Percentiles rank a stretch among this genome's conserved stretches.
phyloP scores from a whole-genome alignment of 2,113 vertebrate species.

The Piprites chloris region DNA sequence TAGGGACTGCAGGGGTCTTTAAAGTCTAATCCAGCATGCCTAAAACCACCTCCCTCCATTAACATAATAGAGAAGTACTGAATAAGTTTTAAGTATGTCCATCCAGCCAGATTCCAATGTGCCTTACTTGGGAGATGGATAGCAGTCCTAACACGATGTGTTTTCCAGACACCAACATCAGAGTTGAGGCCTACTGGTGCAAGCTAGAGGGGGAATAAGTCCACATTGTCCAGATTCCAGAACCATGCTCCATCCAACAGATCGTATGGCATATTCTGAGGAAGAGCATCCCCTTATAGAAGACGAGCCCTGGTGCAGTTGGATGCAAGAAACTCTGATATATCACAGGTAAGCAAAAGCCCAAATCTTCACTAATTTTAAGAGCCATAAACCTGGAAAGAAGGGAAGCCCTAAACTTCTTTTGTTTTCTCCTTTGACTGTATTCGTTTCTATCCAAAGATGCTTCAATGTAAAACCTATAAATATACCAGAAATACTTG shows the following conservation, averaged over 20 bases:
- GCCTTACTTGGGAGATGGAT: not conserved
- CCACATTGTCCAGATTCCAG: not conserved
- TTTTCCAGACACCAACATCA: not conserved
- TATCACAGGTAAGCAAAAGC: not conserved
- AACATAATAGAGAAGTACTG: not conserved
- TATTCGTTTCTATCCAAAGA: not conserved
- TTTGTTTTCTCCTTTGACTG: not conserved
- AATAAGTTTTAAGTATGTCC: not conserved
- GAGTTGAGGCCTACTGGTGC: not conserved
- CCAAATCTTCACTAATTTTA: not conserved
- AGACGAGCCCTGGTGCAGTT: not conserved
- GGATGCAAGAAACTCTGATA: not conserved
- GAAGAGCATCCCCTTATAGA: not conserved
- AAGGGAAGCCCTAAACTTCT: not conserved
- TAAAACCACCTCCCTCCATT: not conserved
- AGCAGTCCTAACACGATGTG: not conserved
- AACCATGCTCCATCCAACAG: not conserved
- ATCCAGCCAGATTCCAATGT: not conserved
- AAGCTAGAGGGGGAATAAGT: not conserved
- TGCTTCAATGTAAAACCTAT: not conserved
- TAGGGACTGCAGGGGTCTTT: not conserved
- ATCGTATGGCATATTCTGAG: rapidly evolving
- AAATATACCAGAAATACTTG: not conserved
- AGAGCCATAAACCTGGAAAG: not conserved
- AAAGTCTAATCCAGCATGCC: not conserved